Evolutionary conservation across 2,797 vertebrate species (phyloP).

Genomic region (Tarsius wallacei): DNA sequence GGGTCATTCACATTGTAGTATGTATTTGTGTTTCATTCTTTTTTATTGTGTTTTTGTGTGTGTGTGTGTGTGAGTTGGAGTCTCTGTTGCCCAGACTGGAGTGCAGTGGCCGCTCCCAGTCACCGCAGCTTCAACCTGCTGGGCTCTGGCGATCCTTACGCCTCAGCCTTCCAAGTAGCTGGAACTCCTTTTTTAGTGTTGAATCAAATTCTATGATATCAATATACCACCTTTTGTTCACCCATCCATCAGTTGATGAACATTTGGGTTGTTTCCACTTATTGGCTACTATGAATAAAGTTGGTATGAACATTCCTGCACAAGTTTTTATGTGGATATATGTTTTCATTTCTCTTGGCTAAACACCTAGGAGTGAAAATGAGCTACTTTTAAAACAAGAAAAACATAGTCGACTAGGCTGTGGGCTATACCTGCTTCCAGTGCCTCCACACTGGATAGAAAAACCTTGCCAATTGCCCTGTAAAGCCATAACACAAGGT

Average conservation of each 20-base stretch:
- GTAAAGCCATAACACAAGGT: conserved; percentile 19
- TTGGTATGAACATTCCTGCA: background rate
- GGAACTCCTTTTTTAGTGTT: background rate
- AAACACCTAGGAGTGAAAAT: background rate
- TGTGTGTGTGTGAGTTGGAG: too few species aligned
- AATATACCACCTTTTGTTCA: background rate
- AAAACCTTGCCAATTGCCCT: background rate
- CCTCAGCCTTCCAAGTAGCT: too few species aligned
- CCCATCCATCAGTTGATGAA: background rate
- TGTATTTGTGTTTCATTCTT: background rate
- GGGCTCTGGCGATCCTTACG: too few species aligned
- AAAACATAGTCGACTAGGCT: background rate
- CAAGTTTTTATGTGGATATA: background rate
- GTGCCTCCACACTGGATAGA: background rate
- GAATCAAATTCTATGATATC: background rate
- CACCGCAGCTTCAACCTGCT: too few species aligned
- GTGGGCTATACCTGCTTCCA: background rate
- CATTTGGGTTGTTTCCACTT: background rate
- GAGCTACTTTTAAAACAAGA: conserved; percentile 65
- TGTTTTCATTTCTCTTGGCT: conserved; percentile 65
- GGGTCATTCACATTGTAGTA: background rate
- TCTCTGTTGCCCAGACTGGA: too few species aligned
- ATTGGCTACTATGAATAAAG: background rate
- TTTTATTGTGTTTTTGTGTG: too few species aligned
- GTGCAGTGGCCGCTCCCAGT: too few species aligned